These are phyloP conservation scores for Clanis bilineata DNA, from an alignment of 2,888 invertebrate species.

Conservation along the genomic window DNA sequence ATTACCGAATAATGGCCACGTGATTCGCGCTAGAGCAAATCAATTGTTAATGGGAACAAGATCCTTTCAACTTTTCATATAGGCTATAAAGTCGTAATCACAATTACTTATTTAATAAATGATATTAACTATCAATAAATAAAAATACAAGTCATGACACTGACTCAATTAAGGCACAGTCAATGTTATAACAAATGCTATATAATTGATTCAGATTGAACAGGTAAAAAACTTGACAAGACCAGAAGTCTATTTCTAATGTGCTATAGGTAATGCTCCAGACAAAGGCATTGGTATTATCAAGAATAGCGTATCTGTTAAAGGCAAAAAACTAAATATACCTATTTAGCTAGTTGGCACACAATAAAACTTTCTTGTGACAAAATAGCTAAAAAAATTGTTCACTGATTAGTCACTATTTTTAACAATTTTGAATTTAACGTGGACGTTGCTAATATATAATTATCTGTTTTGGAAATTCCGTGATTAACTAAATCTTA, in stretches of 20 bases:
- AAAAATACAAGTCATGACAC: slow-evolving; percentile 20
- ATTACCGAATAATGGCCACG: not conserved
- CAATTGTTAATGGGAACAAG: not conserved
- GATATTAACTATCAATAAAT: slow-evolving; percentile 17
- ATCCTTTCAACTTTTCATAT: not conserved
- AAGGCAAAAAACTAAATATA: not conserved
- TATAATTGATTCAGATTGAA: slow-evolving; percentile 19
- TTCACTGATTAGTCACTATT: not conserved
- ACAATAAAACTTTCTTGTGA: not conserved
- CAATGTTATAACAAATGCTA: not conserved
- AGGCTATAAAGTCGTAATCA: not conserved
- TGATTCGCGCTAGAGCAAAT: not conserved
- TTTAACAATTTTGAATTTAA: not conserved
- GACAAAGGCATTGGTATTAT: slow-evolving; percentile 15
- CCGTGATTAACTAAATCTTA: no score
- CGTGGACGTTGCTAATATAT: not conserved
- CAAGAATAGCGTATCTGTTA: not conserved
- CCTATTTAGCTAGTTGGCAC: not conserved
- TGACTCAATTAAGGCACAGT: slow-evolving; percentile 20
- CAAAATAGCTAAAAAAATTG: not conserved
- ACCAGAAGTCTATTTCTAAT: slow-evolving; percentile 3
- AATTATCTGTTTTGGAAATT: not conserved
- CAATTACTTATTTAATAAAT: not conserved
- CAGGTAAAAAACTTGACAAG: slow-evolving; percentile 19
- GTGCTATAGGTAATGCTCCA: slow-evolving; percentile 20